Evolutionary conservation across 2,797 vertebrate genomes (phyloP).

Genomic region (Erithacus rubecula): DNA sequence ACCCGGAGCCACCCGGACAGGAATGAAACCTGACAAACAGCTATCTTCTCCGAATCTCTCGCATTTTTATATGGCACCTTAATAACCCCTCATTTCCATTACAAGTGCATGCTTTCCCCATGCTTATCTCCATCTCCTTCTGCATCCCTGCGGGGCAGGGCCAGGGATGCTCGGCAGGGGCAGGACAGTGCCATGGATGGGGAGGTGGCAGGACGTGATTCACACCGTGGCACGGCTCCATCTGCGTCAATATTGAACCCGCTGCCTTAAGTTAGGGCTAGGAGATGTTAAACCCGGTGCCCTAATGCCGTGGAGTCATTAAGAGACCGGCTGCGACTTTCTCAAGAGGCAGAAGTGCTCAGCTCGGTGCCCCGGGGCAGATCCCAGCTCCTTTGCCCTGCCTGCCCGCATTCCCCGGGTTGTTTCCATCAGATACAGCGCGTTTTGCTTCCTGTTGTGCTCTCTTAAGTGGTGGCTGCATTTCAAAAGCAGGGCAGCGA

Average conservation of each 20-base stretch:
- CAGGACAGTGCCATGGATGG: neutral
- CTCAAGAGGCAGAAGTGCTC: conserved; percentile 35
- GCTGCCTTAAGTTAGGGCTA: neutral
- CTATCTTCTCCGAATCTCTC: conserved; percentile 49
- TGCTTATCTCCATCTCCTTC: conserved; percentile 56
- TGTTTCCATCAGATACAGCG: conserved; percentile 42
- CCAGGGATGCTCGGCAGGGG: neutral
- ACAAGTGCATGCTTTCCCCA: conserved; percentile 68
- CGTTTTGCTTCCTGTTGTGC: conserved; percentile 58
- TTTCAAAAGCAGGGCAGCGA: conserved; percentile 45
- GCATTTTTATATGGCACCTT: conserved; percentile 75
- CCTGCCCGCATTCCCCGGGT: conserved; percentile 46
- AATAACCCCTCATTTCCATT: conserved; percentile 76
- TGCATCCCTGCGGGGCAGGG: conserved; percentile 35
- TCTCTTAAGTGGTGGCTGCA: conserved; percentile 43
- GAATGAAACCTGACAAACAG: conserved; percentile 38
- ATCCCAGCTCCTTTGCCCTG: neutral
- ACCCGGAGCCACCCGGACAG: conserved; percentile 45
- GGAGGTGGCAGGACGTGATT: conserved; percentile 45
- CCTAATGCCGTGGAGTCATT: neutral
- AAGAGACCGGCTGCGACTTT: conserved; percentile 8
- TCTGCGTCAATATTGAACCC: conserved; percentile 36
- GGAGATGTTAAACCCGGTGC: neutral
- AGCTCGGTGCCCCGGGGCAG: conserved; percentile 10
- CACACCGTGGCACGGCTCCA: neutral